Evolutionary conservation across 2,888 invertebrate species (phyloP).

Genomic region (Hydroisotoma schaefferi): DNA sequence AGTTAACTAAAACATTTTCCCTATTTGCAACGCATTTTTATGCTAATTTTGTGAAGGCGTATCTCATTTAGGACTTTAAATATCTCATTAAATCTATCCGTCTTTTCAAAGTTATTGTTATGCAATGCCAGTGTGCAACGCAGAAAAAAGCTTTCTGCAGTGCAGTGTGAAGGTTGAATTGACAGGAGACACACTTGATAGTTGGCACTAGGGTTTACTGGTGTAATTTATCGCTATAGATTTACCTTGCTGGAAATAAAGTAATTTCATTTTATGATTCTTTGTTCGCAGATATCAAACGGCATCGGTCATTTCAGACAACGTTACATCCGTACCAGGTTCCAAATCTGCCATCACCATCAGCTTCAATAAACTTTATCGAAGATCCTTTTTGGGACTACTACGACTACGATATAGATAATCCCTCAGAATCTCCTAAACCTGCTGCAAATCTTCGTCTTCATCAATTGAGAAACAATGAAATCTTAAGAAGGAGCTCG

Average conservation of each 20-base stretch:
- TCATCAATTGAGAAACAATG: background rate
- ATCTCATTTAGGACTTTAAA: background rate
- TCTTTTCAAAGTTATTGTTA: too few species aligned
- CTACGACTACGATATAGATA: conserved; percentile 46
- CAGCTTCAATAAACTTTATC: conserved; percentile 47
- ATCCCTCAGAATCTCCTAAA: conserved; percentile 19
- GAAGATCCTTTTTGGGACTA: conserved; percentile 49
- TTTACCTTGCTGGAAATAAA: background rate
- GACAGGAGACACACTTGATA: background rate
- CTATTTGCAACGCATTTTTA: too few species aligned
- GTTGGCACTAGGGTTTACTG: background rate
- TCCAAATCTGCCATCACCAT: conserved; percentile 37
- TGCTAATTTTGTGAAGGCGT: conserved; percentile 15
- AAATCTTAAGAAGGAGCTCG: background rate
- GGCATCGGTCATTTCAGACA: conserved; percentile 45
- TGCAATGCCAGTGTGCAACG: background rate
- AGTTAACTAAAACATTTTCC: too few species aligned
- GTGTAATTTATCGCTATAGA: too few species aligned
- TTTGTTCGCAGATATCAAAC: conserved; percentile 39
- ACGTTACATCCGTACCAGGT: conserved; percentile 46
- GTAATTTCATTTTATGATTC: background rate
- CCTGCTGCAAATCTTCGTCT: background rate
- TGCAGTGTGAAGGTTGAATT: background rate
- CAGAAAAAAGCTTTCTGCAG: background rate
- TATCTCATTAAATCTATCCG: background rate